Conservation (phyloP, 2,797 vertebrate genomes). For the Austrolebias charrua region DNA sequence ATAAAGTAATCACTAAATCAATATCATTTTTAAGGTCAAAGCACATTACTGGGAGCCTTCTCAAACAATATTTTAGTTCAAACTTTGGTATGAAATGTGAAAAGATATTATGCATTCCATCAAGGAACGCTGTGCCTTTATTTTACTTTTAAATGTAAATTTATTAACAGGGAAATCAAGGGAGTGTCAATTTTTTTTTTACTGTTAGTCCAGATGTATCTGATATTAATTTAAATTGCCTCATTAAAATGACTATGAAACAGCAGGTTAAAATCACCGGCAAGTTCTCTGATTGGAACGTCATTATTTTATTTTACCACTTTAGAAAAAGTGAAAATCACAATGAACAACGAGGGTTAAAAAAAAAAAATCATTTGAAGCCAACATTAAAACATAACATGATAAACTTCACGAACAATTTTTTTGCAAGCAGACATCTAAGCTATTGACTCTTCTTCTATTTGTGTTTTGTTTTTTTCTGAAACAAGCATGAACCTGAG, state of each 20-base stretch:
- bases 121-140: too few species aligned
- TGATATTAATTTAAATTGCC: neutral
- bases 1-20: too few species aligned
- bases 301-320: conserved; percentile 16
- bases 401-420: conserved; percentile 17
- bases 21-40: too few species aligned
- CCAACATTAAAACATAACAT: conserved; percentile 15
- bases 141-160: neutral
- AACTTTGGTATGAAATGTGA: too few species aligned
- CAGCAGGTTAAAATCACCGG: conserved; percentile 2
- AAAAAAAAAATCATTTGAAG: conserved; percentile 16
- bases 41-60: too few species aligned
- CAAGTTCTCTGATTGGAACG: neutral
- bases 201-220: neutral
- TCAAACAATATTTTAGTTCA: too few species aligned
- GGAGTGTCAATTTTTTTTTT: neutral
- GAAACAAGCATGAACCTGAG: conserved; percentile 26
- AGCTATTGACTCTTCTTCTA: conserved; percentile 8
- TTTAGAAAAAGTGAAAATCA: conserved; percentile 19
- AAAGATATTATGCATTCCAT: too few species aligned
- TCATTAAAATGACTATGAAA: conserved; percentile 22
- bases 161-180: neutral
- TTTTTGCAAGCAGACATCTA: conserved; percentile 3
- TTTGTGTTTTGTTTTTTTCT: neutral
- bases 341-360: neutral